Evolutionary conservation across 2,113 vertebrate genomes (phyloP).

Genomic region (Suncus etruscus): DNA sequence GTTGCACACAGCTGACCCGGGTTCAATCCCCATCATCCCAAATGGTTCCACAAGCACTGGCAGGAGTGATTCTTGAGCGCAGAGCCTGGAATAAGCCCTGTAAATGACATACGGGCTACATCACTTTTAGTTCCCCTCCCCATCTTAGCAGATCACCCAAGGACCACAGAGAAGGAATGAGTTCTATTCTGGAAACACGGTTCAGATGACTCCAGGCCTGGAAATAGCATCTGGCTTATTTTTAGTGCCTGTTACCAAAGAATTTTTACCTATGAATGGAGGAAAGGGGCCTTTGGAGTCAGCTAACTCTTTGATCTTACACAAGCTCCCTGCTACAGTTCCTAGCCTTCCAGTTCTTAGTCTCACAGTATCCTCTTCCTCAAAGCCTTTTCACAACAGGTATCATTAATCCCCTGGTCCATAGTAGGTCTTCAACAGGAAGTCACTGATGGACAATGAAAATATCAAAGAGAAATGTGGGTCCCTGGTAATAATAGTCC

Average conservation of each 20-base stretch:
- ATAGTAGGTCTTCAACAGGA: not conserved
- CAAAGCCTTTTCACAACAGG: not conserved
- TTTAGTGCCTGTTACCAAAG: slow-evolving; percentile 50
- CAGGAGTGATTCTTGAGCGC: no score
- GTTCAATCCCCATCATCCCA: no score
- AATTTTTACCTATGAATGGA: slow-evolving; percentile 25
- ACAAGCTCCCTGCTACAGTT: no score
- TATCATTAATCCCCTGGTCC: not conserved
- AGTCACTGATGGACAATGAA: not conserved
- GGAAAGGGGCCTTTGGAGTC: not conserved
- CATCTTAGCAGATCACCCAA: slow-evolving; percentile 65
- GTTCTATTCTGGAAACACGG: slow-evolving; percentile 35
- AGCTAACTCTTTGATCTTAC: not conserved
- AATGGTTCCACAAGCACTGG: no score
- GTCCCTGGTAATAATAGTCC: not conserved
- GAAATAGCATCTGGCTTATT: slow-evolving; percentile 68
- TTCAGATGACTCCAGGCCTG: slow-evolving; percentile 62
- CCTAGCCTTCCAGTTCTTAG: not conserved
- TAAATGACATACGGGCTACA: slow-evolving; percentile 63
- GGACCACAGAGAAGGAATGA: not conserved
- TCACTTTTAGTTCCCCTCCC: slow-evolving; percentile 48
- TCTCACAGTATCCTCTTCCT: not conserved
- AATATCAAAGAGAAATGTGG: slow-evolving; percentile 5
- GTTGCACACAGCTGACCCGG: no score
- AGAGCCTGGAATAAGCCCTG: no score